Percentiles rank a stretch among this genome's conserved stretches.
Evolutionary conservation across 2,113 vertebrate species (phyloP).

Genomic region (Campylomormyrus tamandua): DNA sequence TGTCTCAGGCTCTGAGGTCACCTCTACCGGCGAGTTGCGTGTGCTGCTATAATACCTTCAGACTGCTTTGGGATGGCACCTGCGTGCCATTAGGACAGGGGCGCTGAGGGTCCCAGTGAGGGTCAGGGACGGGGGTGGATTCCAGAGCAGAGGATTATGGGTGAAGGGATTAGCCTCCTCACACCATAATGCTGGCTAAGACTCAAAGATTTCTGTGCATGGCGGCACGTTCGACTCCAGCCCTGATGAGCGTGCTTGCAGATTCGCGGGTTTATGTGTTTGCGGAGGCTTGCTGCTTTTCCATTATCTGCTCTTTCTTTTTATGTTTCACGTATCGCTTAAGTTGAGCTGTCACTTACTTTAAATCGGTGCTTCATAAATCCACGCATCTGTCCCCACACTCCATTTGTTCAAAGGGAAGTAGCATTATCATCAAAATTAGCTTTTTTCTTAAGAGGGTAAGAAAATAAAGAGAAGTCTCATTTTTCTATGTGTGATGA

Average conservation of each 20-base stretch:
- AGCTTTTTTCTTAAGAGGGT: neutral
- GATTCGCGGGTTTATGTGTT: neutral
- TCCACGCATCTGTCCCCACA: neutral
- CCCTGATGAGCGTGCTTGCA: neutral
- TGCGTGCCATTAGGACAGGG: neutral
- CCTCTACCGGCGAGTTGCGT: conserved; percentile 8
- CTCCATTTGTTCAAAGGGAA: neutral
- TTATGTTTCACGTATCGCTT: neutral
- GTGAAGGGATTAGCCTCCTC: neutral
- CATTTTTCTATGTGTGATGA: neutral
- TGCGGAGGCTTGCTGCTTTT: neutral
- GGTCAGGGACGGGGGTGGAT: neutral
- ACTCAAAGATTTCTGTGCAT: neutral
- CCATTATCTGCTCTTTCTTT: neutral
- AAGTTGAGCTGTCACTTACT: neutral
- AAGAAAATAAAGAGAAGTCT: neutral
- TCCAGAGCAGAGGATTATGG: neutral
- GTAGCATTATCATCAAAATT: neutral
- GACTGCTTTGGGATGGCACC: neutral
- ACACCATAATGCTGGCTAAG: neutral
- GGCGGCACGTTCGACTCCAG: neutral
- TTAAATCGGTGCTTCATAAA: neutral
- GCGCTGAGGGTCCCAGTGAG: neutral
- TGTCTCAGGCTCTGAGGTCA: conserved; percentile 14
- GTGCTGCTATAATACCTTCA: conserved; percentile 20